Conservation (phyloP, 2,888 invertebrate species). For the Microplitis manilae region DNA sequence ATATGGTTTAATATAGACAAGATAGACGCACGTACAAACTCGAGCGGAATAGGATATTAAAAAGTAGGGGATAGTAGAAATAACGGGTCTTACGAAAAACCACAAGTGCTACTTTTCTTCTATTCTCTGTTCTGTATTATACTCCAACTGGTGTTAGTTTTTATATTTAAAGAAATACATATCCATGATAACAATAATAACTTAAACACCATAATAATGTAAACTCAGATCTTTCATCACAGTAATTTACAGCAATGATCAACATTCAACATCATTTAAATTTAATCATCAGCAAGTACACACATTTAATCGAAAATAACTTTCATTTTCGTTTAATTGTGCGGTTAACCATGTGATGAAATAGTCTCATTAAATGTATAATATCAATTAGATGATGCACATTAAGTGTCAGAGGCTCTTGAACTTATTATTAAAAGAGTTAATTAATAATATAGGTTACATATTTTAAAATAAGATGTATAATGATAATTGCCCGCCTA, state of each 20-base stretch:
- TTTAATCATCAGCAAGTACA: background rate
- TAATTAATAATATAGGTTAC: background rate
- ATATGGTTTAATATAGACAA: background rate
- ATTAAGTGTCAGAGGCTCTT: background rate
- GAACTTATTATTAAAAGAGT: constrained; percentile 13
- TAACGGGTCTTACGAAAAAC: constrained; percentile 54
- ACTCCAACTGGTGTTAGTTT: constrained; percentile 22
- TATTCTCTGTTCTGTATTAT: constrained; percentile 29
- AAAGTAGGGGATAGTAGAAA: constrained; percentile 26
- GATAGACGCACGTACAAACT: constrained; percentile 18
- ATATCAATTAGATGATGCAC: background rate
- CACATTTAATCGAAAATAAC: constrained; percentile 15
- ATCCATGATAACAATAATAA: constrained; percentile 8
- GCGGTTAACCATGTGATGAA: constrained; percentile 3
- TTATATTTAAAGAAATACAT: constrained; percentile 19
- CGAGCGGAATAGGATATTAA: constrained; percentile 20
- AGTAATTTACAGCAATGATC: background rate
- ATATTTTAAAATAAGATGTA: background rate
- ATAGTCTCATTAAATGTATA: background rate
- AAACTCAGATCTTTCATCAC: constrained; percentile 25
- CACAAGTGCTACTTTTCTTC: constrained; percentile 49
- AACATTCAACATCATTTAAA: background rate
- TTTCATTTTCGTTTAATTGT: constrained; percentile 32
- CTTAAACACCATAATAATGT: constrained; percentile 36
- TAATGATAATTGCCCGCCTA: constrained; percentile 25